A percentile compares a stretch with the other conserved stretches of the same genome.
phyloP scores from a whole-genome alignment of 2,888 invertebrate genomes.

The Chalcosyrphus nemorum region DNA sequence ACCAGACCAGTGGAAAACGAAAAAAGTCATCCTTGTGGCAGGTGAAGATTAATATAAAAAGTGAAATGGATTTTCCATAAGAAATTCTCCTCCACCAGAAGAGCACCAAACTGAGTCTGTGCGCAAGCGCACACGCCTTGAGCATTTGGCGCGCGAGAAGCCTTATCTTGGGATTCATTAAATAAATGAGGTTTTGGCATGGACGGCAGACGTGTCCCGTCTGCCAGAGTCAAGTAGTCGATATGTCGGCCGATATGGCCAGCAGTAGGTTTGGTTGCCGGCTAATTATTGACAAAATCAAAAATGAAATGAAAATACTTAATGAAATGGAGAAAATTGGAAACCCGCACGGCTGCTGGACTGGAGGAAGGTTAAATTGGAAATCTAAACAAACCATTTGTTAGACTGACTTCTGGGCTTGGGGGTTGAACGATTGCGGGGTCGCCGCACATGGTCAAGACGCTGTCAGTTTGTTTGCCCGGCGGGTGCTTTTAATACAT shows the following conservation, averaged over 20 bases:
- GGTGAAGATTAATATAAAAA: constrained; percentile 73
- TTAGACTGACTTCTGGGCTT: constrained; percentile 36
- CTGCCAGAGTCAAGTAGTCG: constrained; percentile 52
- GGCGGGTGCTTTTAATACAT: constrained; percentile 16
- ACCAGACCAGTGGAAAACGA: constrained; percentile 55
- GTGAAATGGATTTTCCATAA: constrained; percentile 73
- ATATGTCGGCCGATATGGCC: constrained; percentile 64
- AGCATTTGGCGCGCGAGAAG: constrained; percentile 50
- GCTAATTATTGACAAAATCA: constrained; percentile 63
- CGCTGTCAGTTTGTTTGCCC: not conserved
- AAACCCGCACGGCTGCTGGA: not conserved
- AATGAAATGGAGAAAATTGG: constrained; percentile 44
- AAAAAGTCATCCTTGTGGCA: constrained; percentile 70
- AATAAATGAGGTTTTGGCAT: constrained; percentile 70
- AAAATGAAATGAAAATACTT: constrained; percentile 37
- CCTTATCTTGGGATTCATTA: constrained; percentile 69
- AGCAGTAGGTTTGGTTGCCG: too few species aligned
- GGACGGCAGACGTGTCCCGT: constrained; percentile 45
- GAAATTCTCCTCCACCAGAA: constrained; percentile 69
- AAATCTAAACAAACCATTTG: constrained; percentile 60
- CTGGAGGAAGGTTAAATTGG: constrained; percentile 41
- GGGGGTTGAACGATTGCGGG: not conserved
- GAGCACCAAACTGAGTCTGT: not conserved
- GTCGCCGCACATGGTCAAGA: not conserved
- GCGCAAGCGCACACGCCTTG: constrained; percentile 17